Evolutionary conservation across 2,888 invertebrate genomes (phyloP), one percentile per base, ranked within the genome.

Genomic region (Lacanobia wlatinum): DNA sequence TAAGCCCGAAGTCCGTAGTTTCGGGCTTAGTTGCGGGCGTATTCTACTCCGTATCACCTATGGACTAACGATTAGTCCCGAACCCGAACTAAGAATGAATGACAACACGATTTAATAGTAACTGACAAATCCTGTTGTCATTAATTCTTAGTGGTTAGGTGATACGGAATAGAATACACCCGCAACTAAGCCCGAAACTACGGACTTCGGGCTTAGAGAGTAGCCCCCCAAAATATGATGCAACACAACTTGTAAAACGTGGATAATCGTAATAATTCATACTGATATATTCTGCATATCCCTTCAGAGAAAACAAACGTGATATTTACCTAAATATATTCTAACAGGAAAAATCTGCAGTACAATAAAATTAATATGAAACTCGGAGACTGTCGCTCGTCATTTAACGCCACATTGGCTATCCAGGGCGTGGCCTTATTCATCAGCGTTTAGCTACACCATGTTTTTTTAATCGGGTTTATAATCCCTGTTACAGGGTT

Each of bases 341-440:
- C 14, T 56, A 43, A 55, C 68, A 63, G 69, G 59, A 60, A 73
- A 69, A 82, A 59, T 73, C 34, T 63, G 7, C 34, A 12, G n/a
- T 18, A 38, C 66, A 80, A 61, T 76, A 66, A 70, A 28, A 28
- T 28, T 28, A n/a, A 68, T 70, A 67, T 59, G 69, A 59, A 18
- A 64, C 59, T 21, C 55, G 58, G 64, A 78, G 61, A 67, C 68
- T 61, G 58, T 53, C 40, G 73, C 75, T 60, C 68, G 71, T 62
- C 67, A 82, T 78, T 82, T 70, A 65, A 69, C 84, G 84, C 71
- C 67, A 70, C 84, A 76, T 76, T 82, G 71, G 48, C 67, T 76
- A 83, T 76, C 53, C 73, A 76, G 83, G 76, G 55, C 79, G 55
- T 60, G 79, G 56, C 84, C 84, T 68, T 70, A 63, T 78, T 66